A percentile compares a stretch with the other conserved stretches of the same genome.
phyloP scores from a whole-genome alignment of 2,113 vertebrate species.

The Clupea harengus region DNA sequence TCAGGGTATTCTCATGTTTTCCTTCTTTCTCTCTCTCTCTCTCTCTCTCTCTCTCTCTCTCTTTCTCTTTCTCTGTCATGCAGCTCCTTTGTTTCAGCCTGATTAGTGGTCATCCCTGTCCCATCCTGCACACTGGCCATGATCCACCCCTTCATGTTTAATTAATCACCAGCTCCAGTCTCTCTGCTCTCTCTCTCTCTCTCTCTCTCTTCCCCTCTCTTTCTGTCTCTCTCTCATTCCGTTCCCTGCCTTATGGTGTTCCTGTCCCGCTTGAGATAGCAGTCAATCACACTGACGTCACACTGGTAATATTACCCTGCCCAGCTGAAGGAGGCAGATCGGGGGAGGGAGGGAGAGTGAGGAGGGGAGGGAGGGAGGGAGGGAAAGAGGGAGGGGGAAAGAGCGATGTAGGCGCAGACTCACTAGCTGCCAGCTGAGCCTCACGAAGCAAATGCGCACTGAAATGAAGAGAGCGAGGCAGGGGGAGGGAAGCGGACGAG shows the following conservation, averaged over 20 bases:
- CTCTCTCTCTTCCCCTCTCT: background rate
- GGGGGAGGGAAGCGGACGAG: background rate
- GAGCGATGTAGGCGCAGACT: conserved; percentile 8
- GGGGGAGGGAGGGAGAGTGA: conserved; percentile 35
- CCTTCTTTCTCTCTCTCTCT: background rate
- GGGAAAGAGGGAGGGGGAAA: background rate
- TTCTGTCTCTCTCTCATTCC: conserved; percentile 19
- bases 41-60: background rate
- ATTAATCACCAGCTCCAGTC: conserved; percentile 46
- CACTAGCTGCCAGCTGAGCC: conserved; percentile 5
- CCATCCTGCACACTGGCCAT: background rate
- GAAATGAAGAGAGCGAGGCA: background rate
- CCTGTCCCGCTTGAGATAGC: background rate
- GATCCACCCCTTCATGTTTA: conserved; percentile 45
- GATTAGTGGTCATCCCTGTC: conserved; percentile 38
- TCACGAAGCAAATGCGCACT: background rate
- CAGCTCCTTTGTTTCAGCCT: conserved; percentile 45
- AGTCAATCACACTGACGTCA: conserved; percentile 2
- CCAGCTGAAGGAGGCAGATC: background rate
- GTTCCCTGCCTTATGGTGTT: background rate
- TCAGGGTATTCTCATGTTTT: conserved; percentile 17
- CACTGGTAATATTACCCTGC: conserved; percentile 7
- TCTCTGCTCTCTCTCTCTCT: background rate
- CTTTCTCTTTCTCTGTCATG: background rate
- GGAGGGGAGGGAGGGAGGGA: conserved; percentile 20